A percentile compares a stretch with the other conserved stretches of the same genome.
Evolutionary conservation across 1,140 invertebrate species (phyloP).

Genomic region (Saxidomus purpurata): DNA sequence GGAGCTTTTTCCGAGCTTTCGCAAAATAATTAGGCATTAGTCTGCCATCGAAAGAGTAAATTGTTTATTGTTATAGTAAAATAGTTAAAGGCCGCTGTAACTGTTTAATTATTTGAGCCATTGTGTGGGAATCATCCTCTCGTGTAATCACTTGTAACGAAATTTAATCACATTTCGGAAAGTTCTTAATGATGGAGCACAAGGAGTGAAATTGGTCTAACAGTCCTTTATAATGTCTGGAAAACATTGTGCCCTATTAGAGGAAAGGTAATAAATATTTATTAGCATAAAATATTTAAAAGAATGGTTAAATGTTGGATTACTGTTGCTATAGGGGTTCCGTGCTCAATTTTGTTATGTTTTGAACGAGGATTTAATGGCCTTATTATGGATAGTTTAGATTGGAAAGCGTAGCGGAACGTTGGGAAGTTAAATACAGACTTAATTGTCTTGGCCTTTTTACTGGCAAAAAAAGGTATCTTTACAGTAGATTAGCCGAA

Average conservation of each 20-base stretch:
- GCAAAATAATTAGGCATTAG: background rate
- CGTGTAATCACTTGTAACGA: conserved; percentile 25
- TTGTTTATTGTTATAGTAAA: conserved; percentile 35
- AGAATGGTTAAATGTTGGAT: conserved; percentile 1
- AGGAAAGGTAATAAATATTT: conserved; percentile 23
- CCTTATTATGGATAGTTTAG: background rate
- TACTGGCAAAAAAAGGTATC: too few species aligned
- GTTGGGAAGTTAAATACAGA: too few species aligned
- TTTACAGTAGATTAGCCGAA: too few species aligned
- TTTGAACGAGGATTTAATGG: background rate
- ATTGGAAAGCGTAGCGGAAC: background rate
- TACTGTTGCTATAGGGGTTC: background rate
- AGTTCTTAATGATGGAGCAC: background rate
- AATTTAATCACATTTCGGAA: conserved; percentile 36
- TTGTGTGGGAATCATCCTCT: conserved; percentile 22
- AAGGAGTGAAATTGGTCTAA: background rate
- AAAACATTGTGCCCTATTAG: conserved; percentile 1
- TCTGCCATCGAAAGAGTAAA: conserved; percentile 18
- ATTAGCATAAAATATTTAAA: conserved; percentile 36
- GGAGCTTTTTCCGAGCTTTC: background rate
- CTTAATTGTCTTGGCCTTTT: too few species aligned
- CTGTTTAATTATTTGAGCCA: conserved; percentile 14
- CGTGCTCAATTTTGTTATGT: background rate
- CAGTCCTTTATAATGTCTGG: conserved; percentile 24
- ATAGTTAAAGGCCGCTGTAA: background rate